A percentile compares a stretch with the other conserved stretches of the same genome.
Evolutionary conservation across 1,140 invertebrate species (phyloP).

Genomic region (Frieseomelitta varia): DNA sequence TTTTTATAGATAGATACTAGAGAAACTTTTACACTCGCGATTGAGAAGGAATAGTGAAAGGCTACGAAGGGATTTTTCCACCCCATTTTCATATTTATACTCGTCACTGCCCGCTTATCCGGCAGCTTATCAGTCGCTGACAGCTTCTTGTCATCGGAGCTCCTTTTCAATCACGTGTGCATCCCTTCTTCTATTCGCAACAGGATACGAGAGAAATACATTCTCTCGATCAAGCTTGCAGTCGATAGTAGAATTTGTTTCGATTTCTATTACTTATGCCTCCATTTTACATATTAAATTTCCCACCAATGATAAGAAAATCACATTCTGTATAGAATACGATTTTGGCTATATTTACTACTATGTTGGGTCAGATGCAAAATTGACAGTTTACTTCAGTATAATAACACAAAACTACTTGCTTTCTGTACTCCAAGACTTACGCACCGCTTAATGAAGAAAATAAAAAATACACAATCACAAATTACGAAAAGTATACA

Average conservation of each 20-base stretch:
- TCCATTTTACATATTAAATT: background rate
- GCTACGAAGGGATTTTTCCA: background rate
- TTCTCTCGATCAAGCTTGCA: background rate
- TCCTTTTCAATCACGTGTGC: slow-evolving; percentile 39
- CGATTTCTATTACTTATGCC: background rate
- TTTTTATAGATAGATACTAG: too few species aligned
- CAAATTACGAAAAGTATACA: too few species aligned
- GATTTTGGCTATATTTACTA: too few species aligned
- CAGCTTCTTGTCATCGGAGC: slow-evolving; percentile 57
- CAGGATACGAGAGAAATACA: slow-evolving; percentile 9
- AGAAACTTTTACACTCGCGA: background rate
- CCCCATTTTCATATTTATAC: slow-evolving; percentile 61
- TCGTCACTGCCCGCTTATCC: slow-evolving; percentile 57
- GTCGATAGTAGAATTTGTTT: background rate
- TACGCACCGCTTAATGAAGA: too few species aligned
- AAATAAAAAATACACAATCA: too few species aligned
- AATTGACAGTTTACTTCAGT: background rate
- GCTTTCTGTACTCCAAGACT: too few species aligned
- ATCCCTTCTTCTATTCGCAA: slow-evolving; percentile 1
- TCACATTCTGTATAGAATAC: background rate
- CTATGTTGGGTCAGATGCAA: background rate
- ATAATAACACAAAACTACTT: too few species aligned
- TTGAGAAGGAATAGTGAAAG: background rate
- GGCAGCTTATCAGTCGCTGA: slow-evolving; percentile 55
- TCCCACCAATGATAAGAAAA: background rate